Conservation (phyloP, 2,113 vertebrate genomes). For the Asarcornis scutulata region DNA sequence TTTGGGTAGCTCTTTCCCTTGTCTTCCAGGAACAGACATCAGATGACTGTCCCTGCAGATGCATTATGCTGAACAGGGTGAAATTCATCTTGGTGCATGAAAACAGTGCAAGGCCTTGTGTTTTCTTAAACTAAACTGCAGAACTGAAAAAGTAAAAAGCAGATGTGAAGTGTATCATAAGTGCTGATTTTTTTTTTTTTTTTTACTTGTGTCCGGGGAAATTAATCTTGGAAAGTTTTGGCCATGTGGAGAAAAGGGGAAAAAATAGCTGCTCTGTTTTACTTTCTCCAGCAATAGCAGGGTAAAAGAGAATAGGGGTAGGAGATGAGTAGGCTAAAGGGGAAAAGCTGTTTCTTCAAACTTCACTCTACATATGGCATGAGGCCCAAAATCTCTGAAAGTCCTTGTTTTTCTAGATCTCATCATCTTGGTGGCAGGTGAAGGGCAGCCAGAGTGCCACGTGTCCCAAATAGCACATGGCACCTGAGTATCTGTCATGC, state of each 20-base stretch:
- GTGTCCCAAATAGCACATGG: conserved; percentile 35
- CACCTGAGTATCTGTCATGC: conserved; percentile 32
- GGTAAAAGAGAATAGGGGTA: not conserved
- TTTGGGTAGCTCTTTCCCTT: not conserved
- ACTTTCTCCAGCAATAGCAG: not conserved
- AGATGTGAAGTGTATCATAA: not conserved
- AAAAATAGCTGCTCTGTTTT: not conserved
- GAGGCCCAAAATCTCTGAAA: not conserved
- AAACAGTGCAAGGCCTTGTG: not conserved
- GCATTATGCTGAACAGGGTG: not conserved
- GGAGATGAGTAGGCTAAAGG: not conserved
- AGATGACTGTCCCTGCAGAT: not conserved
- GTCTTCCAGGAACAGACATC: not conserved
- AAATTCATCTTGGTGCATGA: not conserved
- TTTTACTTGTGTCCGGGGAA: not conserved
- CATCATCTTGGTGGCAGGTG: not conserved
- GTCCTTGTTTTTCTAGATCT: conserved; percentile 22
- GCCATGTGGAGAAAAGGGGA: not conserved
- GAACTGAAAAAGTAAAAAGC: not conserved
- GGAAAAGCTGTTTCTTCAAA: not conserved
- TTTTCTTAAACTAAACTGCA: not conserved
- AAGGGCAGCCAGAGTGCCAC: conserved; percentile 23
- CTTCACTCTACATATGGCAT: not conserved
- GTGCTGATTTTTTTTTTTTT: not conserved
- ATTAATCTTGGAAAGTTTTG: not conserved